Base-by-base conservation (phyloP, 2,888 invertebrate genomes). In the Gerris lacustris region DNA sequence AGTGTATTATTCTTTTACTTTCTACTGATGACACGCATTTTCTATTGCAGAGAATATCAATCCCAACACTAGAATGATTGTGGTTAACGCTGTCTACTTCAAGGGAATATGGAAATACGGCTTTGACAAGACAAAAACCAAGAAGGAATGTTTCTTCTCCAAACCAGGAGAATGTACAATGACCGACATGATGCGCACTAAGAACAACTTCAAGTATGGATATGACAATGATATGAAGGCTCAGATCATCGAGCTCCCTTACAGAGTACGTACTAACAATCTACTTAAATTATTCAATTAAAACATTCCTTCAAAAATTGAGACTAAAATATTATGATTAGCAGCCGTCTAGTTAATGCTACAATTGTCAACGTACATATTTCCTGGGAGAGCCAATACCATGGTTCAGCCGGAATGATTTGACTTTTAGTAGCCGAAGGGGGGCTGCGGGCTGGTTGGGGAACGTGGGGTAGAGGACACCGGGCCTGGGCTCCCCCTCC, bases 61-160 rank as follows among this genome's bases (percentile, higher is more conserved):
- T 44, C 79, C 83, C 0, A 78, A 83, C 6, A 86, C 88, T 0
- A 81, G 86, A 76, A 84, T 91, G 81, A 80, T 92, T 55, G 82
- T 92, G 67, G n/a, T 66, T 11, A 91, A 91, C 76, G 89, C 89
- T 0, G 82, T 92, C 77, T 90, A 89, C 79, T 91, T 90, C 82
- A 88, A 88, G 74, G 90, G 90, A n/a, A 84, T 84, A 11, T 92
- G 92, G 92, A 84, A 86, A 73, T 83, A 84, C 44, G 82, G 87
- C 0, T 92, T 92, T 78, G 84, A 87, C 72, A 78, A 79, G 11
- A 78, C 77, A 5, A 76, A 78, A 18, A 88, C 88, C 0, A 77
- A 76, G 69, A 77, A 81, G 2, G 84, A 85, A 55, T 84, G 87
- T 73, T 92, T 92, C 81, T 84, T 86, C 77, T 83, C 84, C 72